Evolutionary conservation across 2,888 invertebrate genomes (phyloP), one percentile per base, ranked within the genome.

Genomic region (Nomada lathburiana): DNA sequence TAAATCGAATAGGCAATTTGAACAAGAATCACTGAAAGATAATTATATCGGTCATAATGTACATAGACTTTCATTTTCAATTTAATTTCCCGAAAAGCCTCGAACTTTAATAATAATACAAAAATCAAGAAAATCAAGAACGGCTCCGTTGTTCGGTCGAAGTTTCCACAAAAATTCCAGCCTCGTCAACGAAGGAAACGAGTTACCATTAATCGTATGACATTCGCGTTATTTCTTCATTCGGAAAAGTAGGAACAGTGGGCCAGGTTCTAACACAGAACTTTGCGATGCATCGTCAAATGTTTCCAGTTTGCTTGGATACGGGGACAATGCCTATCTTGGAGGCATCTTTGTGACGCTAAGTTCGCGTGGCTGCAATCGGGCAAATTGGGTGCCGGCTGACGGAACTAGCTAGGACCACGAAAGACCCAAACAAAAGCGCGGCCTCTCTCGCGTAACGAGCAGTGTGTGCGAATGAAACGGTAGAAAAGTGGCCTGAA

Each of bases 401-500:
- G 83, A 88, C 83, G 81, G 79, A 84, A 80, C 84, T 81, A 75
- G 72, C 74, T 80, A 76, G 63, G 84, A 73, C 79, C 74, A 67
- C 79, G 84, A 53, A 78, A 80, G 76, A 82, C 74, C 60, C 80
- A 72, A 86, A 88, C 89, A 88, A 87, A 88, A 87, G 86, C 87
- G 23, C 53, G 64, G 74, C 71, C 83, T 80, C 72, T 76, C 76
- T 57, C 76, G 78, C 42, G 60, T 62, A 83, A 70, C 77, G 68
- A 80, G 53, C 36, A 26, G 79, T 65, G 74, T 73, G 70, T 67
- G 71, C 85, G 81, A 77, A 78, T 72, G 78, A 86, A 88, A 89
- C 89, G 87, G 87, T 86, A 89, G 89, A 89, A 91, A 91, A 91
- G 91, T 89, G 88, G 88, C 84, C 71, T 82, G 88, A 91, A 92